Percentiles rank a stretch among this genome's conserved stretches.
These are phyloP conservation scores for Melanotaenia boesemani DNA, from an alignment of 2,797 vertebrate genomes.

Conservation along the genomic window DNA sequence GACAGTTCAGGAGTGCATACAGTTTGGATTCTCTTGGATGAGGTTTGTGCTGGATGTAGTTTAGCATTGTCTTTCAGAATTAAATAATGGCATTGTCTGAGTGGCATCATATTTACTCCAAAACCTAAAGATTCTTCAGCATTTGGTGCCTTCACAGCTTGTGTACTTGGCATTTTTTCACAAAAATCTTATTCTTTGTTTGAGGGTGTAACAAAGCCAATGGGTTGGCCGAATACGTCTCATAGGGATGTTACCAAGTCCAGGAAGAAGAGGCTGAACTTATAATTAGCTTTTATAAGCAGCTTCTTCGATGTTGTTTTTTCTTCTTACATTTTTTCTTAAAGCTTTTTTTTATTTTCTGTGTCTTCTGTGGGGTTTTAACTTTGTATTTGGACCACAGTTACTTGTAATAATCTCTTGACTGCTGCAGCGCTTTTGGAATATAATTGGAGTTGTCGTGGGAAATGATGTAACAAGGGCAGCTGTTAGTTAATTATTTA, in stretches of 20 bases:
- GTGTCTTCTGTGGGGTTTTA: neutral
- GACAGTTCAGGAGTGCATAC: no score
- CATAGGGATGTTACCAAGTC: neutral
- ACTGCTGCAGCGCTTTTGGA: neutral
- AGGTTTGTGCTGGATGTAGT: neutral
- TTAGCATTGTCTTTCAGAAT: neutral
- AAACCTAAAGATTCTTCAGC: no score
- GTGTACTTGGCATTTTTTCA: neutral
- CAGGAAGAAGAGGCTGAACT: neutral
- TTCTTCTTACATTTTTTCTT: no score
- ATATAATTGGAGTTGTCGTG: neutral
- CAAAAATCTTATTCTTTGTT: no score
- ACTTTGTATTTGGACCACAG: neutral
- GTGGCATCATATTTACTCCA: no score
- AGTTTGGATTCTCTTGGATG: no score
- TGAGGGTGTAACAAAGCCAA: no score
- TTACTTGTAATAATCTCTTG: neutral
- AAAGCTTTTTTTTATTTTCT: no score
- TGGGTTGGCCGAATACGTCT: neutral
- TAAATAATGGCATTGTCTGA: neutral
- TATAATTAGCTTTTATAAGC: no score
- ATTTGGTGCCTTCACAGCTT: no score
- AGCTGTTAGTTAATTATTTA: neutral
- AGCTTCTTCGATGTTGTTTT: no score
- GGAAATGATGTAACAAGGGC: slow-evolving; percentile 3